phyloP scores from a whole-genome alignment of 2,888 invertebrate genomes.

The Cryptophagus acutangulus region DNA sequence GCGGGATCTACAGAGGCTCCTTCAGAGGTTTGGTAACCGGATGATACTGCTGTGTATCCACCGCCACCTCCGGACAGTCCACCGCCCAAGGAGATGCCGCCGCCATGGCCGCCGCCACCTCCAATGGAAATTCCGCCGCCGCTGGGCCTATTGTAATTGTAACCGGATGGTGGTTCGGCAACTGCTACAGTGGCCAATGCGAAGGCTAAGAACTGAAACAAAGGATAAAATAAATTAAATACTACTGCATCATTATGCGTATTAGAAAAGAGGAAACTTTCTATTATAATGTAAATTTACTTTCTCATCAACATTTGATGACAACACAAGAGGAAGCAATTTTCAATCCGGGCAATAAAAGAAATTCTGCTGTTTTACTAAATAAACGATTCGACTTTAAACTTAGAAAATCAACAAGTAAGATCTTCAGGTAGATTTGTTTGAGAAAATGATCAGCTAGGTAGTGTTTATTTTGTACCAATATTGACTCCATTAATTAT shows the following conservation, averaged over 20 bases:
- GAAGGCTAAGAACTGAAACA: slow-evolving; percentile 74
- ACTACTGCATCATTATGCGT: not conserved
- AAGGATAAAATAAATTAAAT: slow-evolving; percentile 10
- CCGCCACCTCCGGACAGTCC: slow-evolving; percentile 57
- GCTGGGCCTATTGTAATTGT: slow-evolving; percentile 68
- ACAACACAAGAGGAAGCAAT: not conserved
- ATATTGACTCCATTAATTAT: too few species aligned
- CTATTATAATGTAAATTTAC: not conserved
- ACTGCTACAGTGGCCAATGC: slow-evolving; percentile 69
- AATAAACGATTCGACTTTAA: too few species aligned
- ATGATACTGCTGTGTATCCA: slow-evolving; percentile 70
- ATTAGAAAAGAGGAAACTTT: not conserved
- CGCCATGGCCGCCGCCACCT: slow-evolving; percentile 45
- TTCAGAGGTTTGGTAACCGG: slow-evolving; percentile 76
- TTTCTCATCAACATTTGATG: not conserved
- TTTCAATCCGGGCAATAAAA: too few species aligned
- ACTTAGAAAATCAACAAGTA: too few species aligned
- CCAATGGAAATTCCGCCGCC: slow-evolving; percentile 37
- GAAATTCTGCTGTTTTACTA: too few species aligned
- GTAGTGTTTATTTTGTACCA: too few species aligned
- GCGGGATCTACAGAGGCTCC: slow-evolving; percentile 77
- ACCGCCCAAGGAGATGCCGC: slow-evolving; percentile 42
- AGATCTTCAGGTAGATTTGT: too few species aligned
- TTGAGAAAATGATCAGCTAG: too few species aligned
- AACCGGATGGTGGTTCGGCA: slow-evolving; percentile 73